Conservation (phyloP, 2,888 invertebrate species). For the Omphaloscelis lunosa region DNA sequence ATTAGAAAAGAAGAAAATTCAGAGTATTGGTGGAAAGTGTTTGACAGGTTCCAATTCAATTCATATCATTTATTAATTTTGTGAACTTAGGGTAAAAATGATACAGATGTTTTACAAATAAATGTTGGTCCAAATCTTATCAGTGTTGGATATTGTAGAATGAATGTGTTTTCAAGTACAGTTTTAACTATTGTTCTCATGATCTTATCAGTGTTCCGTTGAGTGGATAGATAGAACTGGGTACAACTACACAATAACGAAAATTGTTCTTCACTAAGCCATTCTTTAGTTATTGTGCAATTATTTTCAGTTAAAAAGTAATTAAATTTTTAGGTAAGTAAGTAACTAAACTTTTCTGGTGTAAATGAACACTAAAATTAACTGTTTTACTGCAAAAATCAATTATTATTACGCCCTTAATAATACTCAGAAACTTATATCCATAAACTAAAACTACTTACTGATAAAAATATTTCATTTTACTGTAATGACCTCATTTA, state of each 20-base stretch:
- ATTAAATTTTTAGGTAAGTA: no score
- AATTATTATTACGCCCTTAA: not conserved
- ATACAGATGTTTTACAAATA: no score
- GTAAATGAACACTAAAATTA: no score
- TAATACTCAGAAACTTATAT: no score
- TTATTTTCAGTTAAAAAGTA: not conserved
- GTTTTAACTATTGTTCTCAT: conserved; percentile 9
- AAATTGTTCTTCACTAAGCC: not conserved
- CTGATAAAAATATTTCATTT: no score
- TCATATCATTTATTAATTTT: no score
- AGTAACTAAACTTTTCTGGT: not conserved
- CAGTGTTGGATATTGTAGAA: conserved; percentile 4
- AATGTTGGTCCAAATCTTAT: conserved; percentile 7
- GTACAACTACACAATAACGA: not conserved
- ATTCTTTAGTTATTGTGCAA: not conserved
- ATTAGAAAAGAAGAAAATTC: no score
- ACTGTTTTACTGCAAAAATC: not conserved
- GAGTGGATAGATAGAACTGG: conserved; percentile 6
- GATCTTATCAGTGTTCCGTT: conserved; percentile 19
- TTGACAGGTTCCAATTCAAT: not conserved
- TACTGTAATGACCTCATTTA: no score
- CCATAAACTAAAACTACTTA: no score
- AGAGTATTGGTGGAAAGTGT: not conserved
- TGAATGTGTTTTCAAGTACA: not conserved
- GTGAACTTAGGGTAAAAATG: no score